A percentile compares a stretch with the other conserved stretches of the same genome.
These are phyloP conservation scores for Oscheius sp. DNA, from an alignment of 2,888 invertebrate species.

Conservation along the genomic window DNA sequence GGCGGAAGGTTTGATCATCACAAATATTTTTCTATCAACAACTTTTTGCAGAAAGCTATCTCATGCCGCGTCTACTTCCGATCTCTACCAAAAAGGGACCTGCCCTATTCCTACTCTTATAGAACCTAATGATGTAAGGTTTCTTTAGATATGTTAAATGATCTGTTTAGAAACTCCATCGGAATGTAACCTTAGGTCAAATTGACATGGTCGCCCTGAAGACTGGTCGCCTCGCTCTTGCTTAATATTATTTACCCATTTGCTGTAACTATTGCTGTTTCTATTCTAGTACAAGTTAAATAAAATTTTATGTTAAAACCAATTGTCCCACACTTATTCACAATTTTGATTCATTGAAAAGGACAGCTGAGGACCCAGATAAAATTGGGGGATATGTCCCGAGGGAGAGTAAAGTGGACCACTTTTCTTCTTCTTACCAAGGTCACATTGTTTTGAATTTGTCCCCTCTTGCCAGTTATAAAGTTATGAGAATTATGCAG, in stretches of 20 bases:
- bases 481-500: conserved; percentile 2
- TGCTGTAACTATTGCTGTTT: conserved; percentile 18
- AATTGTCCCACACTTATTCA: not conserved
- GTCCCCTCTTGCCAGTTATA: too few relatives aligned
- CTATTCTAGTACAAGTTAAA: not conserved
- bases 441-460: too few relatives aligned
- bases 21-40: not conserved
- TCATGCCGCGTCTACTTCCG: conserved; percentile 18
- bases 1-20: not conserved
- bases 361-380: not conserved
- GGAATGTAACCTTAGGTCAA: not conserved
- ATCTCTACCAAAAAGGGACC: conserved; percentile 9
- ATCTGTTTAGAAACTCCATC: conserved; percentile 5
- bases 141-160: not conserved
- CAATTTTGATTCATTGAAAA: not conserved
- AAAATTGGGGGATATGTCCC: not conserved
- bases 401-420: not conserved
- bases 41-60: conserved; percentile 15
- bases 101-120: not conserved
- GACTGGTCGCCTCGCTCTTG: conserved; percentile 10
- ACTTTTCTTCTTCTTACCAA: conserved; percentile 1
- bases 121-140: conserved; percentile 2
- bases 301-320: not conserved
- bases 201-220: conserved; percentile 4
- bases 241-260: not conserved